phyloP scores from a whole-genome alignment of 92 coral and sea anemone genomes.

The Chrysogorgia sp. region DNA sequence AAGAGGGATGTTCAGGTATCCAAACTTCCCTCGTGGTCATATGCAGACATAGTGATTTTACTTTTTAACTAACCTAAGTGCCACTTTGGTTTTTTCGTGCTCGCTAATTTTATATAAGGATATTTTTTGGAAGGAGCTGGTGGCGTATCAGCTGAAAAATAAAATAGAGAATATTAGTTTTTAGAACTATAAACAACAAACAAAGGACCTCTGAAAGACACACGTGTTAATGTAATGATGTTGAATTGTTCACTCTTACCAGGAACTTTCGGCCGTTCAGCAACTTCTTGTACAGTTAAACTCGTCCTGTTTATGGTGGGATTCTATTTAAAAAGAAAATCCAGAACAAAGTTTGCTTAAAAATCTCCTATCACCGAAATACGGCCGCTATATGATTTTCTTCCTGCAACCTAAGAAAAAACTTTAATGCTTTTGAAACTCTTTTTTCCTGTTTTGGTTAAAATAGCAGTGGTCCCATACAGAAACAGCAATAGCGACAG shows the following conservation, averaged over 20 bases:
- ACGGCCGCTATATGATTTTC: too few relatives aligned
- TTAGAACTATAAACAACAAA: not conserved
- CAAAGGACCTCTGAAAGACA: too few relatives aligned
- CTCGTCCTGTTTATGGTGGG: not conserved
- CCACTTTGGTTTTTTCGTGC: constrained; percentile 95
- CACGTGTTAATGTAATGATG: not conserved
- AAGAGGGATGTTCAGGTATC: too few relatives aligned
- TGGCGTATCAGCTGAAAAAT: constrained; percentile 60
- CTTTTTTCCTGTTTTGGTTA: too few relatives aligned
- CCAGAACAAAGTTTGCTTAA: not conserved
- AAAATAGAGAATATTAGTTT: not conserved
- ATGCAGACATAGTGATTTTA: not conserved
- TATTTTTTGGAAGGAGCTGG: constrained; percentile 87
- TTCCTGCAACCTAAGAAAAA: too few relatives aligned
- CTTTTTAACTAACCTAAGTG: constrained; percentile 76
- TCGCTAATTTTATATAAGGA: constrained; percentile 85
- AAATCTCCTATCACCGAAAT: too few relatives aligned
- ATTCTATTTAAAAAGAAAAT: not conserved
- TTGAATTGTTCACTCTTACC: not conserved
- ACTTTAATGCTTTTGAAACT: too few relatives aligned
- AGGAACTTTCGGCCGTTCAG: constrained; percentile 21
- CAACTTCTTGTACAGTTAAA: not conserved
- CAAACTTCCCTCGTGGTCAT: not conserved
- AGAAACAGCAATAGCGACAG: too few relatives aligned
- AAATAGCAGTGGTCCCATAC: too few relatives aligned